Percentiles rank a stretch among this genome's conserved stretches.
phyloP scores from a whole-genome alignment of 1,140 invertebrate species.

The Chlorops oryzae region DNA sequence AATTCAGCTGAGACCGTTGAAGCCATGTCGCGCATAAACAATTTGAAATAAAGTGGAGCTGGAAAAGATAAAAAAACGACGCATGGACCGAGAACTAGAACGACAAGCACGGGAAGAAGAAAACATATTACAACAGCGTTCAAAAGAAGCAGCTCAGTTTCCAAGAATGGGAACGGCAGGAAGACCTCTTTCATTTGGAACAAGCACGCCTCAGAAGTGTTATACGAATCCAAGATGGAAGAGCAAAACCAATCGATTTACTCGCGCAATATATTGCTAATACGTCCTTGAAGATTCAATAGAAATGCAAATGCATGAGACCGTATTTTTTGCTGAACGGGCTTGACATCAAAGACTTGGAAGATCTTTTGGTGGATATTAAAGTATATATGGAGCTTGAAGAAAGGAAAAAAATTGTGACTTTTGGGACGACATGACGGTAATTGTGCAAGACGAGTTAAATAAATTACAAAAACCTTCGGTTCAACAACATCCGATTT shows the following conservation, averaged over 20 bases:
- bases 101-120: constrained; percentile 86
- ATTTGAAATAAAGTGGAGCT: constrained; percentile 84
- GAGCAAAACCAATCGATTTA: constrained; percentile 97
- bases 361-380: constrained; percentile 96
- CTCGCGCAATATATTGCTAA: constrained; percentile 91
- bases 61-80: constrained; percentile 87
- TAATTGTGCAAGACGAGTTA: constrained; percentile 93
- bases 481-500: no score
- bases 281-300: constrained; percentile 88
- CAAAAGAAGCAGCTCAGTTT: constrained; percentile 93
- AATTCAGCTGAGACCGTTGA: constrained; percentile 81
- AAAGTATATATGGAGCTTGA: constrained; percentile 86
- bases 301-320: constrained; percentile 99
- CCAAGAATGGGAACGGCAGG: constrained; percentile 89
- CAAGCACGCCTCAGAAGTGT: constrained; percentile 84
- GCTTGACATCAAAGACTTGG: constrained; percentile 85
- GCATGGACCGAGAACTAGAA: constrained; percentile 84
- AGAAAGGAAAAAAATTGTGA: constrained; percentile 77
- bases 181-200: constrained; percentile 88
- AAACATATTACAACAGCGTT: constrained; percentile 76
- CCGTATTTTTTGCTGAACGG: constrained; percentile 95
- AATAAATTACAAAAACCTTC: constrained; percentile 71
- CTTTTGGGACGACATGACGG: constrained; percentile 96
- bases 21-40: constrained; percentile 78
- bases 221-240: constrained; percentile 91